Evolutionary conservation across 2,113 vertebrate genomes (phyloP).

Genomic region (Vicugna pacos): DNA sequence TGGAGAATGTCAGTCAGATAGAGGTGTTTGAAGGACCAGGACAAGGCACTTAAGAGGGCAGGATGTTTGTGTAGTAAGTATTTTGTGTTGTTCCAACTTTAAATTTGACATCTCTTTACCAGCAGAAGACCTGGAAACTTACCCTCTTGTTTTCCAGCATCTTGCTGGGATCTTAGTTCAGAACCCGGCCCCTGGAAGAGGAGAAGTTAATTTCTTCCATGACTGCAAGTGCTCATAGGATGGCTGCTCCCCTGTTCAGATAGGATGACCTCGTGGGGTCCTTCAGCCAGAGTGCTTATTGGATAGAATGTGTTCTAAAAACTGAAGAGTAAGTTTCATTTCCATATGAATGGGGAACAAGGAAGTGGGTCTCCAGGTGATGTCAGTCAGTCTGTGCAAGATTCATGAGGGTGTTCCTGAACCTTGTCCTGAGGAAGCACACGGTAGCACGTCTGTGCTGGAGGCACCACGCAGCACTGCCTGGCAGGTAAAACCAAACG

Average conservation of each 20-base stretch:
- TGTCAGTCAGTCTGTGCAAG: background rate
- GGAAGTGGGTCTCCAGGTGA: background rate
- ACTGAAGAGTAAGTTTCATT: background rate
- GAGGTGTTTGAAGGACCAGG: background rate
- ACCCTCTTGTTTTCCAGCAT: background rate
- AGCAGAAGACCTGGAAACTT: background rate
- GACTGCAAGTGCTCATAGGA: background rate
- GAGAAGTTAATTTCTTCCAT: background rate
- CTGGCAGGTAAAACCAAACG: too few species aligned
- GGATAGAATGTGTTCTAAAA: background rate
- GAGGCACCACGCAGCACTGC: accelerated
- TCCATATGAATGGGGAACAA: background rate
- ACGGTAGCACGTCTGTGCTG: background rate
- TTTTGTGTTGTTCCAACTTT: background rate
- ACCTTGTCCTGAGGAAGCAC: background rate
- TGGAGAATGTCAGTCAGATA: background rate
- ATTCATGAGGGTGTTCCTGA: background rate
- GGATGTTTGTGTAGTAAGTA: background rate
- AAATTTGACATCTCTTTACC: background rate
- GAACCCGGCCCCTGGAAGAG: background rate
- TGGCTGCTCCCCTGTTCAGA: background rate
- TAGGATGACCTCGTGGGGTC: background rate
- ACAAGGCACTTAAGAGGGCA: background rate
- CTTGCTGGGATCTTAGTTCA: background rate
- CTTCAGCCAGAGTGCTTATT: background rate